Percentiles rank a stretch among this genome's conserved stretches.
Conservation (phyloP, 2,888 invertebrate species). For the Neria commutata region DNA sequence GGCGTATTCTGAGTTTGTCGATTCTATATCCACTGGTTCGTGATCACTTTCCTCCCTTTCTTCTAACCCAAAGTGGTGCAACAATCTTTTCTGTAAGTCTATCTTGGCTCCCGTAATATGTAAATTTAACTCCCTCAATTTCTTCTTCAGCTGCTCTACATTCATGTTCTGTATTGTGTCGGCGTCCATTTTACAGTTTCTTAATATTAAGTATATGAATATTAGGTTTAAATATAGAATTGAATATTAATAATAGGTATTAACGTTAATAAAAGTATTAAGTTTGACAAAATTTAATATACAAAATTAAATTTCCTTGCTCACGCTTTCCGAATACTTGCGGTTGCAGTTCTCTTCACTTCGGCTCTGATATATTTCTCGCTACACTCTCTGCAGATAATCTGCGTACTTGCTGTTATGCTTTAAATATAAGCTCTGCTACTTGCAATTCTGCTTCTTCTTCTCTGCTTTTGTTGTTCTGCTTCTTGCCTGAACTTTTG, state of each 20-base stretch:
- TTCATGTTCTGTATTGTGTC: too few relatives aligned
- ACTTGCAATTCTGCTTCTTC: too few relatives aligned
- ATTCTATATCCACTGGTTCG: too few relatives aligned
- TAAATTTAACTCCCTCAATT: neutral
- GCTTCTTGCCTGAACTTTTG: too few relatives aligned
- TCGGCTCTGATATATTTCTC: conserved; percentile 34
- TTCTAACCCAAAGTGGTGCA: neutral
- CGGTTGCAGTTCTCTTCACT: conserved; percentile 34
- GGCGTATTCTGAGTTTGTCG: neutral
- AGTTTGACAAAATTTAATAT: too few relatives aligned
- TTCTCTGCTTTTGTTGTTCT: too few relatives aligned
- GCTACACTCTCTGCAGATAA: neutral
- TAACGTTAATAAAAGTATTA: too few relatives aligned
- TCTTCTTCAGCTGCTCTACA: too few relatives aligned
- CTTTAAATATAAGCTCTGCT: too few relatives aligned
- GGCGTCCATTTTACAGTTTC: too few relatives aligned
- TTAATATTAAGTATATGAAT: too few relatives aligned
- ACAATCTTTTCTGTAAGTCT: neutral
- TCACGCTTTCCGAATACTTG: conserved; percentile 14
- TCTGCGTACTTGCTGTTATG: too few relatives aligned
- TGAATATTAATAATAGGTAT: neutral
- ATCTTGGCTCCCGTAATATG: neutral
- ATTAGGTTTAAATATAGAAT: neutral
- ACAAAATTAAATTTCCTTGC: conserved; percentile 28
- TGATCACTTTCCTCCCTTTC: neutral